These are phyloP conservation scores for Vesta saturnalis DNA, from an alignment of 2,888 invertebrate genomes.

Conservation along the genomic window DNA sequence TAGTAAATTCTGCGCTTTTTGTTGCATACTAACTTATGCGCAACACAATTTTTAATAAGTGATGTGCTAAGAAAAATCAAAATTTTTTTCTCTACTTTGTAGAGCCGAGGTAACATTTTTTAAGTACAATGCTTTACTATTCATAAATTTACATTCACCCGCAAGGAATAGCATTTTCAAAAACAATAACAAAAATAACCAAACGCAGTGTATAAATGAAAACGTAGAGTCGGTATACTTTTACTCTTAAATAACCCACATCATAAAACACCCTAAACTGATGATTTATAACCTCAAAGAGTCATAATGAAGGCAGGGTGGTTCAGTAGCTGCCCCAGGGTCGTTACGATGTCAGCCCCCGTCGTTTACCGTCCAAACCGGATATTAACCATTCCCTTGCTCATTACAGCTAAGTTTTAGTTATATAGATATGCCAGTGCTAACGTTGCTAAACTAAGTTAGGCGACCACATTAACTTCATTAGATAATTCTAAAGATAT, in stretches of 20 bases:
- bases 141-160: too few species aligned
- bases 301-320: slow-evolving; percentile 52
- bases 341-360: slow-evolving; percentile 52
- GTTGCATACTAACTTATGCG: too few species aligned
- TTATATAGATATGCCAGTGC: slow-evolving; percentile 42
- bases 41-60: too few species aligned
- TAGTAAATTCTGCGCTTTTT: too few species aligned
- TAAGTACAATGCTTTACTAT: too few species aligned
- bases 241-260: slow-evolving; percentile 46
- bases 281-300: slow-evolving; percentile 54
- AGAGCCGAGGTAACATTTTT: too few species aligned
- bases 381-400: slow-evolving; percentile 56
- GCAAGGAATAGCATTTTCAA: too few species aligned
- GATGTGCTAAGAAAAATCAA: too few species aligned
- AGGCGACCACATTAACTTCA: slow-evolving; percentile 30
- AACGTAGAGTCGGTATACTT: slow-evolving; percentile 11
- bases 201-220: too few species aligned
- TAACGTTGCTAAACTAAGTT: slow-evolving; percentile 42
- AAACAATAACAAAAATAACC: too few species aligned
- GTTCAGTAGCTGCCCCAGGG: slow-evolving; percentile 42
- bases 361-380: slow-evolving; percentile 52
- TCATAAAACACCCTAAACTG: slow-evolving; percentile 48
- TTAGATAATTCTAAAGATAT: slow-evolving; percentile 38
- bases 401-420: slow-evolving; percentile 45
- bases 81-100: too few species aligned